Conservation (phyloP, 2,113 vertebrate species). For the Megalops atlanticus region DNA sequence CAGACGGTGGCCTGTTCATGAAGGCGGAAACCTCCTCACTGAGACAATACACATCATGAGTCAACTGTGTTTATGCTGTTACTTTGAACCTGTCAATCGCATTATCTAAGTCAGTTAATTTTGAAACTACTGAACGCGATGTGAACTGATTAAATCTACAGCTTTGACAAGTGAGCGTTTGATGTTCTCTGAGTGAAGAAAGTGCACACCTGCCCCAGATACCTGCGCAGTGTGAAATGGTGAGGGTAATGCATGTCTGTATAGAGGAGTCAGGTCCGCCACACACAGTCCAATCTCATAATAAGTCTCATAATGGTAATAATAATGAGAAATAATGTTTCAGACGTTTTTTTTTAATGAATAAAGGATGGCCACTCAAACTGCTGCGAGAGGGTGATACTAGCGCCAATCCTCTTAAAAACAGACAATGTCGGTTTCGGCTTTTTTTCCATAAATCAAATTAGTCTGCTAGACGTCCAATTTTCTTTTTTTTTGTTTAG, state of each 20-base stretch:
- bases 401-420: slow-evolving; percentile 67
- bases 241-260: slow-evolving; percentile 62
- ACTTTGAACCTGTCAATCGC: neutral
- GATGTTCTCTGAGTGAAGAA: slow-evolving; percentile 18
- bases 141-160: slow-evolving; percentile 24
- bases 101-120: neutral
- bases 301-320: slow-evolving; percentile 76
- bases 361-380: slow-evolving; percentile 66
- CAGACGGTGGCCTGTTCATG: neutral
- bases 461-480: slow-evolving; percentile 75
- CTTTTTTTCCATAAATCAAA: slow-evolving; percentile 68
- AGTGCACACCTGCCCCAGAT: slow-evolving; percentile 58
- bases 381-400: slow-evolving; percentile 70
- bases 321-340: slow-evolving; percentile 76
- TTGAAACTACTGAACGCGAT: neutral
- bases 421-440: slow-evolving; percentile 72
- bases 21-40: too few species aligned
- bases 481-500: slow-evolving; percentile 74
- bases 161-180: slow-evolving; percentile 33
- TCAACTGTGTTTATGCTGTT: neutral
- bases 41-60: neutral
- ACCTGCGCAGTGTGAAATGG: slow-evolving; percentile 56
- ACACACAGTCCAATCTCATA: slow-evolving; percentile 56
- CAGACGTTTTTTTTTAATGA: slow-evolving; percentile 72
- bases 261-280: slow-evolving; percentile 54